Conservation (phyloP, 2,113 vertebrate species). For the Oxyura jamaicensis region DNA sequence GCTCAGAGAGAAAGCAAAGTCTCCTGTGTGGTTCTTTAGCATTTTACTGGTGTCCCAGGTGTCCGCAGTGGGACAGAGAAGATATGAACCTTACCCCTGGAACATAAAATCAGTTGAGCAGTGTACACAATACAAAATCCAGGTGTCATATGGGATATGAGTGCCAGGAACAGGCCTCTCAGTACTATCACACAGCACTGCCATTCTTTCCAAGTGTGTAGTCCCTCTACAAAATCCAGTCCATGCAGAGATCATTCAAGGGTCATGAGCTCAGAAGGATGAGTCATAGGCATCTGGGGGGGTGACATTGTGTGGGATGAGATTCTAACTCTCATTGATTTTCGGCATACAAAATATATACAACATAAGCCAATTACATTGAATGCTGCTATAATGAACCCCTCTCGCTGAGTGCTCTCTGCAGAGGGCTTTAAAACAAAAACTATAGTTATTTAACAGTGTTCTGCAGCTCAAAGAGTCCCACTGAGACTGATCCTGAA, state of each 20-base stretch:
- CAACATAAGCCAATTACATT: neutral
- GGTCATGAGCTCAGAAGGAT: neutral
- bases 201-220: neutral
- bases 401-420: neutral
- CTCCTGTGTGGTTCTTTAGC: neutral
- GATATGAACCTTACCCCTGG: rapidly evolving
- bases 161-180: neutral
- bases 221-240: neutral
- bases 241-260: neutral
- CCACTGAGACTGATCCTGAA: neutral
- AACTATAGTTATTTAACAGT: neutral
- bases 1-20: neutral
- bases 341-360: neutral
- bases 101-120: neutral
- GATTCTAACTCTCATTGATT: neutral
- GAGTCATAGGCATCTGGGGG: neutral
- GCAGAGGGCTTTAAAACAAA: neutral
- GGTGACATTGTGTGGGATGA: neutral
- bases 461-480: neutral
- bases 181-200: neutral
- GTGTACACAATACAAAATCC: neutral
- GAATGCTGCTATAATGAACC: neutral
- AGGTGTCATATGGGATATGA: neutral
- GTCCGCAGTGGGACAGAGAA: neutral
- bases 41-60: neutral